Percentiles rank a stretch among this genome's conserved stretches.
Conservation (phyloP, 2,113 vertebrate species). For the Urocolius indicus region DNA sequence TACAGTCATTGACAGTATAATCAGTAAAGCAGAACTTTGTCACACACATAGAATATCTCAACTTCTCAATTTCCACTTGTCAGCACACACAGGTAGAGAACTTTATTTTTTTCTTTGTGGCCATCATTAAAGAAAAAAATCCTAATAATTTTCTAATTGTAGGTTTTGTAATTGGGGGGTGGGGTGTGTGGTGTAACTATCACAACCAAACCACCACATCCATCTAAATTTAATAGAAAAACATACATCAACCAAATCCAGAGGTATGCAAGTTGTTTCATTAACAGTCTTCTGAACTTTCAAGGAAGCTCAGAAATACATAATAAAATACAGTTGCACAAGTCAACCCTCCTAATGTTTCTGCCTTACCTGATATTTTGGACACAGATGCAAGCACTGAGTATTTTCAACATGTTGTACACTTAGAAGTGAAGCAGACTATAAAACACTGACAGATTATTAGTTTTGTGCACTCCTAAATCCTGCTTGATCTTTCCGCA, state of each 20-base stretch:
- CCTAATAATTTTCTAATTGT: neutral
- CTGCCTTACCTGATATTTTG: neutral
- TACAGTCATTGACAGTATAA: neutral
- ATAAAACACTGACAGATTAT: neutral
- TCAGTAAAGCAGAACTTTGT: neutral
- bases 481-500: neutral
- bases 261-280: neutral
- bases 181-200: rapidly evolving
- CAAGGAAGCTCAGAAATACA: neutral
- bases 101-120: neutral
- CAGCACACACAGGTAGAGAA: neutral
- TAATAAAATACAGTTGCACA: neutral
- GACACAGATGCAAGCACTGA: neutral
- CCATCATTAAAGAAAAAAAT: neutral
- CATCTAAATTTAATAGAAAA: neutral
- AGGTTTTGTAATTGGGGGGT: neutral
- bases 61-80: neutral
- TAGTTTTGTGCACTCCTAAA: neutral
- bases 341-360: neutral
- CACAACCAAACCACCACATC: neutral
- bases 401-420: neutral
- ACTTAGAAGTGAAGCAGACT: neutral
- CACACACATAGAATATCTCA: neutral
- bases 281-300: neutral
- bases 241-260: neutral